Conservation (phyloP, 1,140 invertebrate genomes). For the Pristionchus pacificus region DNA sequence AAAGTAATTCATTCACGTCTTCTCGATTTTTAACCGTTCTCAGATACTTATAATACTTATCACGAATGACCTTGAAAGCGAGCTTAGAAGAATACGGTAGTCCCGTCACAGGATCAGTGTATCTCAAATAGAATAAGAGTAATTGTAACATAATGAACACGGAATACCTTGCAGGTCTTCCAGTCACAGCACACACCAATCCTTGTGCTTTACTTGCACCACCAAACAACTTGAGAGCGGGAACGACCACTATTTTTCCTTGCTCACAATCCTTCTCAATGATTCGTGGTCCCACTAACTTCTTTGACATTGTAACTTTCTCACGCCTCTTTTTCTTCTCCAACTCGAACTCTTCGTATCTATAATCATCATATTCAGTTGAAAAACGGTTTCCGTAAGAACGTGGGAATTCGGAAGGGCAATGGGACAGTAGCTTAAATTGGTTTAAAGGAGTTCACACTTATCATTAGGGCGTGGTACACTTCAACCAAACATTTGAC, state of each 20-base stretch:
- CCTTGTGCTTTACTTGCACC: neutral
- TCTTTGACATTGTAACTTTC: neutral
- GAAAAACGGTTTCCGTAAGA: too few relatives aligned
- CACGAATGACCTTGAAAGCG: neutral
- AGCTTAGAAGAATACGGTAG: neutral
- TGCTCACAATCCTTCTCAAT: neutral
- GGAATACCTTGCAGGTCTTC: neutral
- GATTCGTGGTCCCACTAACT: neutral
- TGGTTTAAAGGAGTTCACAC: too few relatives aligned
- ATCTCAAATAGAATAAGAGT: neutral
- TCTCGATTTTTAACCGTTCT: neutral
- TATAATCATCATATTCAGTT: neutral
- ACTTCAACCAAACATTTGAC: too few relatives aligned
- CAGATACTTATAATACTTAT: neutral
- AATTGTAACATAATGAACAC: too few relatives aligned
- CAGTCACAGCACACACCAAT: neutral
- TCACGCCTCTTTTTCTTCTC: neutral
- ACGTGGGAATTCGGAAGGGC: too few relatives aligned
- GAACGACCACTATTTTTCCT: neutral
- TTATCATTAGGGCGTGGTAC: too few relatives aligned
- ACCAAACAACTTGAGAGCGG: neutral
- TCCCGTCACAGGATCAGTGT: neutral
- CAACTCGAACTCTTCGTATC: neutral
- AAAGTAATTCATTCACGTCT: neutral
- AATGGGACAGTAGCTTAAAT: too few relatives aligned